A percentile compares a stretch with the other conserved stretches of the same genome.
Evolutionary conservation across 2,113 vertebrate species (phyloP).

Genomic region (Ramphastos sulfuratus): DNA sequence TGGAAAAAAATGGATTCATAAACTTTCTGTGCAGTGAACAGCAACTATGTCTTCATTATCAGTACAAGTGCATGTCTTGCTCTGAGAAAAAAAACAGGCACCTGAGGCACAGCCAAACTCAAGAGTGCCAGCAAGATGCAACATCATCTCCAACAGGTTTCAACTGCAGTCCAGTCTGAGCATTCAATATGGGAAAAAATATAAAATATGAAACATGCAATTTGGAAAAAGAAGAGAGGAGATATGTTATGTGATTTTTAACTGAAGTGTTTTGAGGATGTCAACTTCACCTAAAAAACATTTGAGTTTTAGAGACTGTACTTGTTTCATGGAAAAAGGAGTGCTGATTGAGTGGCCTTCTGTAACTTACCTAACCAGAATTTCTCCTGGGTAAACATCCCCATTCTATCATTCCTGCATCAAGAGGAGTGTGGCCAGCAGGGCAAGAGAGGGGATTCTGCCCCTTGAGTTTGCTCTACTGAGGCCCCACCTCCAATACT

Average conservation of each 20-base stretch:
- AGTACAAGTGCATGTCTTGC: neutral
- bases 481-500: too few relatives aligned
- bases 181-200: neutral
- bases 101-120: neutral
- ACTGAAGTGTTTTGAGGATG: neutral
- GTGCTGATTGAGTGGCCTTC: neutral
- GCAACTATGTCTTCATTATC: neutral
- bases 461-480: too few relatives aligned
- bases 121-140: neutral
- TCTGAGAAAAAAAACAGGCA: neutral
- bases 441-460: too few relatives aligned
- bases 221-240: neutral
- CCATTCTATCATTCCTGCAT: neutral
- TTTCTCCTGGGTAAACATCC: neutral
- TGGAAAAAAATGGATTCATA: neutral
- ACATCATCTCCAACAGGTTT: neutral
- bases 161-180: neutral
- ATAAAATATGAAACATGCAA: neutral
- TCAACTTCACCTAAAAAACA: neutral
- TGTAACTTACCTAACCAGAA: neutral
- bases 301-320: neutral
- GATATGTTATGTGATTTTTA: neutral
- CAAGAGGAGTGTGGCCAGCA: too few relatives aligned
- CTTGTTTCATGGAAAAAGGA: neutral
- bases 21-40: neutral